phyloP scores from a whole-genome alignment of 1,140 invertebrate genomes.

The Anadara kagoshimensis region DNA sequence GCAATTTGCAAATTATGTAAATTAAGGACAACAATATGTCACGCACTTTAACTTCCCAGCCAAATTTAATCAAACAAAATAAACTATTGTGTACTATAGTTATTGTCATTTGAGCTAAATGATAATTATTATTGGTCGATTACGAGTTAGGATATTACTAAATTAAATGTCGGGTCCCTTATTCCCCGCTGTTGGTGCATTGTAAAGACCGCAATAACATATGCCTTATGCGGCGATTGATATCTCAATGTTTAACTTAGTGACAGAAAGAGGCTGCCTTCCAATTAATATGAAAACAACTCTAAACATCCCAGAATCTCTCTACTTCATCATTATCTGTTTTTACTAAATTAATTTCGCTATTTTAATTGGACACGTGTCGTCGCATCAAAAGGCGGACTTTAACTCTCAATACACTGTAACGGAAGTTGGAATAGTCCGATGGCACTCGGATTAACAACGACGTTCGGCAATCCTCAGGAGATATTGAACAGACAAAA shows the following conservation, averaged over 20 bases:
- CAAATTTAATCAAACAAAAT: no score
- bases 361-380: constrained; percentile 16
- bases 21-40: no score
- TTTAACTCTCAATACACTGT: constrained; percentile 1
- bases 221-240: constrained; percentile 5
- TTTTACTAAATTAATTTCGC: constrained; percentile 16
- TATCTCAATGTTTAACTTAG: constrained; percentile 7
- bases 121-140: constrained; percentile 15
- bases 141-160: constrained; percentile 10
- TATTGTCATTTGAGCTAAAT: constrained; percentile 6
- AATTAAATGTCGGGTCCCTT: constrained; percentile 16
- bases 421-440: constrained; percentile 10
- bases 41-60: no score
- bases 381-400: constrained; percentile 19
- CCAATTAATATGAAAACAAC: constrained; percentile 20
- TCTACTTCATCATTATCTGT: constrained; percentile 13
- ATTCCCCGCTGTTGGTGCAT: constrained; percentile 12
- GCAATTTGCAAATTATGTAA: no score
- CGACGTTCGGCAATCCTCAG: constrained; percentile 12
- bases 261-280: constrained; percentile 5
- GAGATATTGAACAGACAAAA: constrained; percentile 15
- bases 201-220: constrained; percentile 5
- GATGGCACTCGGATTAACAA: constrained; percentile 9
- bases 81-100: no score
- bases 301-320: constrained; percentile 6